These are phyloP conservation scores for Gymnopithys bicolor DNA, from an alignment of 2,797 vertebrate species.

Conservation along the genomic window DNA sequence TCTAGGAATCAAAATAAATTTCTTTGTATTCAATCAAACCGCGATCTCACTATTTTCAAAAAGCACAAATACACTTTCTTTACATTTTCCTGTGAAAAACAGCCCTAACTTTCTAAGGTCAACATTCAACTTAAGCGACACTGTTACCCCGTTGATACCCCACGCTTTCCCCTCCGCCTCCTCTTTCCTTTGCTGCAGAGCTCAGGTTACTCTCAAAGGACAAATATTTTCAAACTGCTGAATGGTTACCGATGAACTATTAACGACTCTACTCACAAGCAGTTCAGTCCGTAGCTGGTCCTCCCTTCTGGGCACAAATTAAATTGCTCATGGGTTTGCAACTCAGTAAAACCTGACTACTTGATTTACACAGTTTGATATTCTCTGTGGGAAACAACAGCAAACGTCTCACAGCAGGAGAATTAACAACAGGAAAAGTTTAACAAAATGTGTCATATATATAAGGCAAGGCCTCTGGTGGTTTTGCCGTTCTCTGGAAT, in stretches of 20 bases:
- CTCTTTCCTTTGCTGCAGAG: background rate
- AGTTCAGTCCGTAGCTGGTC: background rate
- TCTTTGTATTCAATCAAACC: background rate
- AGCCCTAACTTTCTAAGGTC: background rate
- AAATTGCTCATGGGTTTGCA: background rate
- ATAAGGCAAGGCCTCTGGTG: background rate
- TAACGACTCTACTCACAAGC: background rate
- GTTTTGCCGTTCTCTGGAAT: background rate
- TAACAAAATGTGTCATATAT: background rate
- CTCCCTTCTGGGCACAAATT: conserved; percentile 18
- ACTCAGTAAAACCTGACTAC: background rate
- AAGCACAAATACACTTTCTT: background rate
- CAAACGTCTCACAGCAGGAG: background rate
- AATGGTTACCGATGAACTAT: background rate
- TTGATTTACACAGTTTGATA: background rate
- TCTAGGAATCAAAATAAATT: background rate
- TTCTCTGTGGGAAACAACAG: background rate
- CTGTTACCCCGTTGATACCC: background rate
- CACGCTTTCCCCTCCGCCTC: fast-evolving
- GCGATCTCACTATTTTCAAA: background rate
- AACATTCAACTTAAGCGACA: background rate
- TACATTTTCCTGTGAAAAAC: background rate
- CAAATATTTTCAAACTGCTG: conserved; percentile 30
- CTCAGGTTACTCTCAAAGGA: background rate
- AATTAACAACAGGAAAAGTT: background rate